Percentiles rank a stretch among this genome's conserved stretches.
phyloP scores from a whole-genome alignment of 1,140 invertebrate genomes.

The Neodiprion fabricii region DNA sequence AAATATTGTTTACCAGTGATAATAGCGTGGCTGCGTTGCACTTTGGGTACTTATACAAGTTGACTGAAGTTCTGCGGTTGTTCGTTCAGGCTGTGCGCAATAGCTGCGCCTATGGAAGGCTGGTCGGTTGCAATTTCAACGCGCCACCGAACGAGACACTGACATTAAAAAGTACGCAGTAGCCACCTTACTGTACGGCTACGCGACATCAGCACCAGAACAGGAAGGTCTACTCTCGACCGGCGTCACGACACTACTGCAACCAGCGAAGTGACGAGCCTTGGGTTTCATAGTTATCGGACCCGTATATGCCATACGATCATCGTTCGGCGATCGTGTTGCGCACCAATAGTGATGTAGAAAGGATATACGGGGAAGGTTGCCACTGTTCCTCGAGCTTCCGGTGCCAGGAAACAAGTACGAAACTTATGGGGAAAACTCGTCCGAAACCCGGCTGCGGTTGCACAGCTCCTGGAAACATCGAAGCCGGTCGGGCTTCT shows the following conservation, averaged over 20 bases:
- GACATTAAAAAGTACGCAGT: neutral
- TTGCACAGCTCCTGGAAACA: too few species aligned
- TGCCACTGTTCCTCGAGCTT: neutral
- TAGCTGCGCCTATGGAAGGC: neutral
- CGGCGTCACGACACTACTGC: neutral
- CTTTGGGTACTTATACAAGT: neutral
- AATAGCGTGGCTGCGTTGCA: neutral
- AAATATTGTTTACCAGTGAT: too few species aligned
- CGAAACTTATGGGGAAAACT: too few species aligned
- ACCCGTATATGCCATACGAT: neutral
- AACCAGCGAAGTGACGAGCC: neutral
- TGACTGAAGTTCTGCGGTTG: neutral
- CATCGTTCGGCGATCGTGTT: neutral
- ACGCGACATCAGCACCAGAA: neutral
- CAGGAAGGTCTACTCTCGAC: neutral
- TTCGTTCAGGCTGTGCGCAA: neutral
- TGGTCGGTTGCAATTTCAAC: neutral
- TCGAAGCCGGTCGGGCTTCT: too few species aligned
- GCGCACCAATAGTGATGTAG: neutral
- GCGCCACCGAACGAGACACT: neutral
- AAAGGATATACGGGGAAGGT: neutral
- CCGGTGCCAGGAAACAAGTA: neutral
- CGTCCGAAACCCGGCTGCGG: too few species aligned
- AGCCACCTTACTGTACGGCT: neutral
- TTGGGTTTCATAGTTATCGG: slow-evolving; percentile 2